Evolutionary conservation across 2,888 invertebrate species (phyloP).

Genomic region (Aleiodes alternator): DNA sequence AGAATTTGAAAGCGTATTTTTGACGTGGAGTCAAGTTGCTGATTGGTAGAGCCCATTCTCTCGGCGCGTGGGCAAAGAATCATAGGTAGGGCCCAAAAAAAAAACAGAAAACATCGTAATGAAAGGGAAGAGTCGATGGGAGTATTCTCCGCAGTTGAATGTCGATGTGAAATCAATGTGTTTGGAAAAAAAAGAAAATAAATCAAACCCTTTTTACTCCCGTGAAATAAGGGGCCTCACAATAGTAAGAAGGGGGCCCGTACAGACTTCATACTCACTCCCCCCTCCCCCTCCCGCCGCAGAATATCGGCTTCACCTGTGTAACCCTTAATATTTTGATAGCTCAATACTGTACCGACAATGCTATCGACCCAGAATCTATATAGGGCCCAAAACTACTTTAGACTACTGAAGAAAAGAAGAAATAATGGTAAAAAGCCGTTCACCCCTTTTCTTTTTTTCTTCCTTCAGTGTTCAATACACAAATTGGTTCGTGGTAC

Average conservation of each 20-base stretch:
- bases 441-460: constrained; percentile 42
- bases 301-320: constrained; percentile 62
- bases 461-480: constrained; percentile 74
- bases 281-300: constrained; percentile 23
- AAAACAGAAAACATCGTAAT: constrained; percentile 39
- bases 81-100: constrained; percentile 13
- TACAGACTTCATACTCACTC: constrained; percentile 23
- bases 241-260: constrained; percentile 1
- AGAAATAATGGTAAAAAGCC: constrained; percentile 22
- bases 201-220: constrained; percentile 43
- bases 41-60: constrained; percentile 44
- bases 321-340: constrained; percentile 72
- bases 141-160: constrained; percentile 36
- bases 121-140: constrained; percentile 48
- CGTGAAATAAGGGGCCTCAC: constrained; percentile 39
- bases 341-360: constrained; percentile 71
- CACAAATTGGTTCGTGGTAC: constrained; percentile 71
- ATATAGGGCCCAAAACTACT: constrained; percentile 51
- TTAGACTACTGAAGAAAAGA: constrained; percentile 33
- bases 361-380: constrained; percentile 69
- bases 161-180: constrained; percentile 48
- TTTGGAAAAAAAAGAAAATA: constrained; percentile 39
- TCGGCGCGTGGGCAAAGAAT: constrained; percentile 46
- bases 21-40: constrained; percentile 45
- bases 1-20: neutral